Evolutionary conservation across 30 jellyfish, hydroid and myxozoan species (phyloP), one percentile per base, ranked within the genome.

Genomic region (Aurelia aurita complex sp. Pacific): DNA sequence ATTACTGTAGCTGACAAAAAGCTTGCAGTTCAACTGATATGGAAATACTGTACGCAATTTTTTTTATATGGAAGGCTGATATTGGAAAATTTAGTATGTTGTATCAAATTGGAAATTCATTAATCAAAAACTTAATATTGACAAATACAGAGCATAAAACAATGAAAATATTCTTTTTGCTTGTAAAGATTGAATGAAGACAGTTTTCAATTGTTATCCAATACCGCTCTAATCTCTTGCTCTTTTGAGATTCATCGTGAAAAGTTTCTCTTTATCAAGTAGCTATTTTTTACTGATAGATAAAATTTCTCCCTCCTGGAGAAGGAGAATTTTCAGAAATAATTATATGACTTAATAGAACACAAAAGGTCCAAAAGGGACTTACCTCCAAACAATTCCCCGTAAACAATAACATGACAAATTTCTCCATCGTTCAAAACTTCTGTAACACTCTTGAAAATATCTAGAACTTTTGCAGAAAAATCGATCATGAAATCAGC

Each of bases 361-460:
- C 14, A 46, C 57, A 46, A 15, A 43, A 79, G 17, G 40, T 64
- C 91, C 57, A 13, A 46, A 2, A 9, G 57, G 8, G 14, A 46
- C 14, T 5, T 85, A 94, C 98, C 98, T 62, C 98, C 98, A 68
- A 81, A 94, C 51, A 94, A 53, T 63, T 94, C 98, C 50, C 98
- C 98, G 71, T 63, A 94, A 19, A 94, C 87, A 11, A 89, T 70
- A 19, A 94, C 96, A 67, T 94, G 98, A 15, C 67, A 67, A 12
- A 94, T 40, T 12, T 76, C 79, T 62, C 40, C 76, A 75, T 72
- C 96, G 33, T 34, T 59, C 23, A 36, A 52, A 67, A 70, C 9
- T 32, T 85, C 90, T 38, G 36, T 82, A 43, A 94, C 97, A 23
- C 69, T 53, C n/a, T 65, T 36, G 81, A 57, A 94, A 10, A 94